Evolutionary conservation across 2,797 vertebrate species (phyloP).

Genomic region (Ibycter americanus): DNA sequence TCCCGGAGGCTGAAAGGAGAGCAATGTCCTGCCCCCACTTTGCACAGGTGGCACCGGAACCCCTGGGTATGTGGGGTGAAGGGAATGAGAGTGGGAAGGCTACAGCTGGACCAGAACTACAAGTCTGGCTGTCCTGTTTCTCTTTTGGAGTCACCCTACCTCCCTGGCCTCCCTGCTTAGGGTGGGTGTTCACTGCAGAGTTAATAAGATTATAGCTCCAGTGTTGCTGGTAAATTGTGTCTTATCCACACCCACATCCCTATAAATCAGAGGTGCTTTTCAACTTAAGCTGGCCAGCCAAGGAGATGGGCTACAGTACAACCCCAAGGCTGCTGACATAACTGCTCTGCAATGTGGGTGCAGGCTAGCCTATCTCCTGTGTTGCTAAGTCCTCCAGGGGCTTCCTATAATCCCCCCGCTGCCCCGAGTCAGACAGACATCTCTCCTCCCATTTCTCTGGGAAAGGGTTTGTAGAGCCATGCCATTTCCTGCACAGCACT

Average conservation of each 20-base stretch:
- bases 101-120: neutral
- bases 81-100: neutral
- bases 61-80: neutral
- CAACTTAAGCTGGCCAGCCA: neutral
- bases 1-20: neutral
- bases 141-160: neutral
- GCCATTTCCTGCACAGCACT: neutral
- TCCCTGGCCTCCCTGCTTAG: neutral
- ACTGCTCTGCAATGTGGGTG: neutral
- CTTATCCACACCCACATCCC: conserved; percentile 14
- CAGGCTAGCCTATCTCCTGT: neutral
- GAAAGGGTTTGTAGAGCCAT: neutral
- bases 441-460: neutral
- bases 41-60: neutral
- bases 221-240: conserved; percentile 21
- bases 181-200: conserved; percentile 6
- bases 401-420: neutral
- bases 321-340: neutral
- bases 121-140: neutral
- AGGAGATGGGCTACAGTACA: conserved; percentile 14
- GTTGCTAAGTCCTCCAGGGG: neutral
- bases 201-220: conserved; percentile 41
- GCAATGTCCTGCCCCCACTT: neutral
- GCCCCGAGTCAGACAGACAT: neutral
- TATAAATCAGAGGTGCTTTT: conserved; percentile 34